These are phyloP conservation scores for Nemotelus pantherinus DNA, from an alignment of 2,888 invertebrate genomes.

Conservation along the genomic window DNA sequence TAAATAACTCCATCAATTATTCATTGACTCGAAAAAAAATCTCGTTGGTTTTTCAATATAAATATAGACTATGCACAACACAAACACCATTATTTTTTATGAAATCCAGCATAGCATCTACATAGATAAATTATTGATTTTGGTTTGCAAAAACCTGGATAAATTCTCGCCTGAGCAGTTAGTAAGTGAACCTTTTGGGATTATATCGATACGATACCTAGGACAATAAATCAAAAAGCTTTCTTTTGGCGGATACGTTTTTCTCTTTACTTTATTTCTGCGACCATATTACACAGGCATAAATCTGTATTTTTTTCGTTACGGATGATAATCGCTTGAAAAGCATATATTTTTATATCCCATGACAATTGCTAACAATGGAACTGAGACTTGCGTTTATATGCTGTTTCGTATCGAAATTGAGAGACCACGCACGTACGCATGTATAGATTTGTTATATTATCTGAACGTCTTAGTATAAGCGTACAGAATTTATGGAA, in stretches of 20 bases:
- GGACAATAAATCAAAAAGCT: constrained; percentile 14
- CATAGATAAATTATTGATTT: constrained; percentile 1
- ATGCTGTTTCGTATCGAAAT: no score
- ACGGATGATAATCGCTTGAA: constrained; percentile 29
- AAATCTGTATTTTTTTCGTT: constrained; percentile 27
- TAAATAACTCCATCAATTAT: no score
- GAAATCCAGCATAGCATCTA: background rate
- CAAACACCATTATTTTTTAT: no score
- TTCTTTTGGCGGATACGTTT: background rate
- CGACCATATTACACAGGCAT: background rate
- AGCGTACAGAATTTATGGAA: no score
- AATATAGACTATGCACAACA: no score
- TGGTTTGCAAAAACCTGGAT: background rate
- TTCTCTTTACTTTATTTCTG: background rate
- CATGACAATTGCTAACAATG: background rate
- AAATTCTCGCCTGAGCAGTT: background rate
- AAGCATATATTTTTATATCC: background rate
- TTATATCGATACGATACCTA: constrained; percentile 12
- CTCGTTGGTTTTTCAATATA: no score
- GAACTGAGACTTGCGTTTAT: no score
- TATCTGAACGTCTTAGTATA: no score
- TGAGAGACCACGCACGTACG: no score
- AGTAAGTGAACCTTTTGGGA: constrained; percentile 10
- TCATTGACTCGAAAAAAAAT: no score
- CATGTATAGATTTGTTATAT: no score